Percentiles rank a stretch among this genome's conserved stretches.
Conservation (phyloP, 1,140 invertebrate genomes). For the Drosophila subpulchrella region DNA sequence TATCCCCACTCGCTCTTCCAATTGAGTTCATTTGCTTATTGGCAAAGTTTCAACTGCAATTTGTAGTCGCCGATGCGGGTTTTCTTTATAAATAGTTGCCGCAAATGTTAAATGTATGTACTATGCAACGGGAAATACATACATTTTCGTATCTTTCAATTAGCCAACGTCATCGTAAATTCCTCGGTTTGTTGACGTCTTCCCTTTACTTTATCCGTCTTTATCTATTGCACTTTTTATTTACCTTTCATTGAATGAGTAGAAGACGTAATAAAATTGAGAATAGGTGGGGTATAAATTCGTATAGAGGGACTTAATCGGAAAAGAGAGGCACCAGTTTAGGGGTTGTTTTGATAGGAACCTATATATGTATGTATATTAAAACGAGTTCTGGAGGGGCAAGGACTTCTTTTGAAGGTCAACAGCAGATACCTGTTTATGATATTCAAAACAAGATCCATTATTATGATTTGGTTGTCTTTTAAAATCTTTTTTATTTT, state of each 20-base stretch:
- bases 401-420: constrained; percentile 43
- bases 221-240: background rate
- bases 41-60: constrained; percentile 70
- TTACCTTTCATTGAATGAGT: constrained; percentile 7
- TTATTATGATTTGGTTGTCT: too few relatives aligned
- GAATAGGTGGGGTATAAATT: background rate
- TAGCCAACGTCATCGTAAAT: constrained; percentile 46
- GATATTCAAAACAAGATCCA: background rate
- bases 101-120: constrained; percentile 41
- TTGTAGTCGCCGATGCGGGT: constrained; percentile 40
- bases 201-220: constrained; percentile 2
- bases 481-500: background rate
- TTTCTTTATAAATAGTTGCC: constrained; percentile 69
- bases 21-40: constrained; percentile 45
- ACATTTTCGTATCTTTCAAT: constrained; percentile 32
- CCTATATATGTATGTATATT: background rate
- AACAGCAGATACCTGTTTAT: background rate
- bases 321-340: constrained; percentile 1
- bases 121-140: constrained; percentile 1
- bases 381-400: constrained; percentile 37
- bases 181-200: constrained; percentile 58
- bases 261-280: background rate
- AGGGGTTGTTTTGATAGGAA: constrained; percentile 26
- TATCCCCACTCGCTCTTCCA: background rate
- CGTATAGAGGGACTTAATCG: background rate